phyloP scores from a whole-genome alignment of 2,797 vertebrate species.

The Clamator glandarius region DNA sequence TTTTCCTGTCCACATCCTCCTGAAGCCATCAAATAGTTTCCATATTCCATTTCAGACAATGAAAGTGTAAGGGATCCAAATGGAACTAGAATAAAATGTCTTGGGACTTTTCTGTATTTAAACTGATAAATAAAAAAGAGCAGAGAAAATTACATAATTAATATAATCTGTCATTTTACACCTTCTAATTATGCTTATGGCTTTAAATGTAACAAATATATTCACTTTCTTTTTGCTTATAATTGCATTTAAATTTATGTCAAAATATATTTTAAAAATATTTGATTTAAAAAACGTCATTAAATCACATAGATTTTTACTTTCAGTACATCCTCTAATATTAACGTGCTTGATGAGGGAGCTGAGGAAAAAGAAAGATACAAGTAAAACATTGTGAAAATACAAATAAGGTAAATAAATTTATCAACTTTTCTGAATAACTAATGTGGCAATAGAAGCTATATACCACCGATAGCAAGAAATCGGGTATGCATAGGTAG shows the following conservation, averaged over 20 bases:
- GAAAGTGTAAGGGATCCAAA: not conserved
- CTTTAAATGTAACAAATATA: not conserved
- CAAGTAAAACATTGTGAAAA: not conserved
- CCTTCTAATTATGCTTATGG: not conserved
- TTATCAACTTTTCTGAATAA: not conserved
- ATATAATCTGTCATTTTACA: fast-evolving
- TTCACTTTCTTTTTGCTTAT: not conserved
- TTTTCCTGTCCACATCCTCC: not conserved
- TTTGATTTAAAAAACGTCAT: not conserved
- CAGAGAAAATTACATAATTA: not conserved
- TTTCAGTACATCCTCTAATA: not conserved
- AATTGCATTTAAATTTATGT: not conserved
- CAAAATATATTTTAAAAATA: not conserved
- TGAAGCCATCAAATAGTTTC: not conserved
- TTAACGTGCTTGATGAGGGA: not conserved
- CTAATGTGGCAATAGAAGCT: not conserved
- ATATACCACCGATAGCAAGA: not conserved
- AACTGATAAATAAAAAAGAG: not conserved
- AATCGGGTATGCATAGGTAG: not conserved
- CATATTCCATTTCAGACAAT: not conserved
- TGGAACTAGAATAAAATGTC: not conserved
- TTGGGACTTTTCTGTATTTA: not conserved
- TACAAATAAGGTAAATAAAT: not conserved
- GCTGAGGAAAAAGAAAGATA: not conserved
- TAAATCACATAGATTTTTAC: not conserved